Percentiles rank a stretch among this genome's conserved stretches.
Conservation (phyloP, 2,113 vertebrate species). For the Tylochromis polylepis region DNA sequence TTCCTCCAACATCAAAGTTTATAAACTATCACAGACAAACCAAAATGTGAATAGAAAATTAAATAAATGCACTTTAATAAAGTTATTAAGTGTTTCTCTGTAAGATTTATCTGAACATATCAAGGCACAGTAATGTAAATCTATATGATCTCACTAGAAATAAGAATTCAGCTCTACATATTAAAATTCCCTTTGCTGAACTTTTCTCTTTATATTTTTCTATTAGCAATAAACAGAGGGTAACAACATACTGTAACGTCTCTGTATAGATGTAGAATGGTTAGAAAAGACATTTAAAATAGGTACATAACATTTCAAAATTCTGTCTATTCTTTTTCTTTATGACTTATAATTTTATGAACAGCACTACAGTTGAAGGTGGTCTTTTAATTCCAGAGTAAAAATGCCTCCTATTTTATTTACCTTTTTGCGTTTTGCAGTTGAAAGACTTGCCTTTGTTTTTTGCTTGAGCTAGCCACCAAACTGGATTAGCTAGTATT, state of each 20-base stretch:
- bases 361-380: not conserved
- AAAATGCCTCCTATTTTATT: not conserved
- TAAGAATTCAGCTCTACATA: too few species aligned
- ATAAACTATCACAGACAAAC: too few species aligned
- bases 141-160: too few species aligned
- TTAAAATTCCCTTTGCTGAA: too few species aligned
- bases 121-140: too few species aligned
- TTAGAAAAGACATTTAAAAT: not conserved
- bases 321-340: not conserved
- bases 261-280: not conserved
- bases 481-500: constrained; percentile 7
- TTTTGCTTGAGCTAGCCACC: not conserved
- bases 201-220: too few species aligned
- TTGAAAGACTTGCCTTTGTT: not conserved
- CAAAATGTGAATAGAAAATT: too few species aligned
- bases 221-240: not conserved
- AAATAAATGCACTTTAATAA: too few species aligned
- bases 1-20: not conserved
- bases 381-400: not conserved
- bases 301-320: not conserved
- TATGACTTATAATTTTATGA: not conserved
- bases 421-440: not conserved
- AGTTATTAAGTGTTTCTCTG: too few species aligned
- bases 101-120: too few species aligned
- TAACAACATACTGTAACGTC: not conserved